Percentiles rank a stretch among this genome's conserved stretches.
These are phyloP conservation scores for Formicarius rufipectus DNA, from an alignment of 2,113 vertebrate species.

Conservation along the genomic window DNA sequence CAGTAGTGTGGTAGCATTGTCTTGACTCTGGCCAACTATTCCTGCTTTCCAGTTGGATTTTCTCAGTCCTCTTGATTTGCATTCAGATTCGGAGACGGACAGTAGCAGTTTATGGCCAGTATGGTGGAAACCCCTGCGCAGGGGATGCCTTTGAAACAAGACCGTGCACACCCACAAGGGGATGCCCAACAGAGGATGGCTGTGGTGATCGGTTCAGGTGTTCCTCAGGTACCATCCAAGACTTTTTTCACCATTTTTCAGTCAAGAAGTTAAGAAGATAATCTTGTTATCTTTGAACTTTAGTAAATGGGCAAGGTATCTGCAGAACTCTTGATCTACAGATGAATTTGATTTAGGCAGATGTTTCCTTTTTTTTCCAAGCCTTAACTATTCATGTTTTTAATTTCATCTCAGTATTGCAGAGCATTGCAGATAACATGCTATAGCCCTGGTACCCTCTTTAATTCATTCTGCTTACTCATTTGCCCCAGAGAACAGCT, in stretches of 20 bases:
- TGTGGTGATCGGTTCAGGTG: conserved; percentile 89
- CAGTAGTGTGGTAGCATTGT: not conserved
- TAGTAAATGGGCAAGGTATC: not conserved
- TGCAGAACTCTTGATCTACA: not conserved
- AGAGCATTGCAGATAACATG: not conserved
- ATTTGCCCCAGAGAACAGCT: not conserved
- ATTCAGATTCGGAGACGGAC: conserved; percentile 80
- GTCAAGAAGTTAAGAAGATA: not conserved
- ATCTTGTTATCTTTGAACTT: not conserved
- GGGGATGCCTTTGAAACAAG: conserved; percentile 76
- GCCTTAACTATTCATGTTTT: rapidly evolving
- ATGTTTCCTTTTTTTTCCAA: not conserved
- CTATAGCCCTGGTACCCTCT: not conserved
- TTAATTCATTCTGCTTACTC: not conserved
- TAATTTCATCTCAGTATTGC: not conserved
- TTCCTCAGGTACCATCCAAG: conserved; percentile 79
- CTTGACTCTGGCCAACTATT: not conserved
- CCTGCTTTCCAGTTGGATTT: not conserved
- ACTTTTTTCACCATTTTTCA: not conserved
- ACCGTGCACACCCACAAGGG: conserved; percentile 74
- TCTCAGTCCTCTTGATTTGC: not conserved
- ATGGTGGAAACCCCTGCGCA: conserved; percentile 78
- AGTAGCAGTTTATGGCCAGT: conserved; percentile 82
- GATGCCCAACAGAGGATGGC: conserved; percentile 84
- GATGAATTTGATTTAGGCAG: not conserved